Evolutionary conservation across 2,888 invertebrate species (phyloP), one percentile per base, ranked within the genome.

Genomic region (Athetis lepigone): DNA sequence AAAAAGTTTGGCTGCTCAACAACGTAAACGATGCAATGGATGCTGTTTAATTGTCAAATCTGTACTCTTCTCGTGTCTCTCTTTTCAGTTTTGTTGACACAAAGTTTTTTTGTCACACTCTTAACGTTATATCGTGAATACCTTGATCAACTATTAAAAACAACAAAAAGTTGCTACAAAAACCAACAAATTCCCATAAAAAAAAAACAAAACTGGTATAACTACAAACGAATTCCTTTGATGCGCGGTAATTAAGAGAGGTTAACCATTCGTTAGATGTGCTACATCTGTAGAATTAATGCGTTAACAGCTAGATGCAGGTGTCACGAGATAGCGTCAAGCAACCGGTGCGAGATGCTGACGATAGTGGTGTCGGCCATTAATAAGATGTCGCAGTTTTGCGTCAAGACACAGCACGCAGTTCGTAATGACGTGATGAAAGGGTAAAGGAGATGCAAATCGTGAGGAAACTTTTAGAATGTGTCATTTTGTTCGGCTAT

Each of bases 251-350:
- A 60, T 67, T 66, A 64, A 52, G 51, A 39, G 39, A 50, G 40
- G 25, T 58, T 64, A 23, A 63, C 62, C 76, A 57, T 54, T 63
- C 19, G 56, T 60, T 59, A 56, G 59, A 70, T 64, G 58, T 70
- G 70, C 59, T 45, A 72, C 62, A 65, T 68, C 11, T 11, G 33
- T 33, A 70, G 58, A 64, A 75, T 33, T 33, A 33, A 70, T 64
- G 55, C 51, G 51, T 49, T 57, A 75, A 61, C 63, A 69, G 69
- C 63, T 75, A 80, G 67, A 54, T 65, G 76, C 75, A 77, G 76
- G 83, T 84, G 84, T 82, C 82, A 81, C 68, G 49, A 80, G 85
- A 86, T 86, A 84, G 67, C 67, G 79, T 80, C 70, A 63, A 63
- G 71, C 83, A 67, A 71, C 76, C 74, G 70, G 70, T 70, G 77